Evolutionary conservation across 1,140 invertebrate genomes (phyloP).

Genomic region (Eurosta solidaginis): DNA sequence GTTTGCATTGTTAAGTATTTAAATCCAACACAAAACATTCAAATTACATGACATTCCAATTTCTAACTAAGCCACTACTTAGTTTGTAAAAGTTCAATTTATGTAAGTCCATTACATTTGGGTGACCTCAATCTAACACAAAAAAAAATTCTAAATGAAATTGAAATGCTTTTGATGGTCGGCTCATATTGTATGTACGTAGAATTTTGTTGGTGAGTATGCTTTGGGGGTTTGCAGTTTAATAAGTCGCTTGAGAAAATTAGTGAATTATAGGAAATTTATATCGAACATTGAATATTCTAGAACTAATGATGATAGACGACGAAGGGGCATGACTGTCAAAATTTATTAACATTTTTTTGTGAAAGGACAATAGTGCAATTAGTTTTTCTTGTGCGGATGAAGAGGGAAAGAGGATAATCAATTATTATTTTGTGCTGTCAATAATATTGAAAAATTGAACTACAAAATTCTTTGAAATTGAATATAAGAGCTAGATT

Average conservation of each 20-base stretch:
- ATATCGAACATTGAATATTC: neutral
- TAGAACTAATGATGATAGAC: no score
- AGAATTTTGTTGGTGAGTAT: neutral
- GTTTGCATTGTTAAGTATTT: neutral
- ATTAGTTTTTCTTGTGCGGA: no score
- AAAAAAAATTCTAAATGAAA: neutral
- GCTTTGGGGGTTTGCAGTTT: neutral
- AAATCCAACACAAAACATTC: neutral
- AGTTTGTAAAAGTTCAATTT: neutral
- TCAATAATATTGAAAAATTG: no score
- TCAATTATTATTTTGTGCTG: no score
- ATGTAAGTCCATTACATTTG: neutral
- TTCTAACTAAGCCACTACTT: neutral
- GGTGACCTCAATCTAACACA: neutral
- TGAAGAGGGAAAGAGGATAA: no score
- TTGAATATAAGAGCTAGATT: no score
- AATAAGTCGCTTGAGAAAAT: neutral
- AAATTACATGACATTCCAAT: neutral
- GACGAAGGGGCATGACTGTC: no score
- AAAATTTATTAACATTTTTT: no score
- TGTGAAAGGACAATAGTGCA: no score
- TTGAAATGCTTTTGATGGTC: conserved; percentile 10
- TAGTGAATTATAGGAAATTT: neutral
- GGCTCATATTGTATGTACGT: neutral
- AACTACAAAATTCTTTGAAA: no score